Percentiles rank a stretch among this genome's conserved stretches.
phyloP scores from a whole-genome alignment of 1,140 invertebrate genomes.

The Halictus rubicundus region DNA sequence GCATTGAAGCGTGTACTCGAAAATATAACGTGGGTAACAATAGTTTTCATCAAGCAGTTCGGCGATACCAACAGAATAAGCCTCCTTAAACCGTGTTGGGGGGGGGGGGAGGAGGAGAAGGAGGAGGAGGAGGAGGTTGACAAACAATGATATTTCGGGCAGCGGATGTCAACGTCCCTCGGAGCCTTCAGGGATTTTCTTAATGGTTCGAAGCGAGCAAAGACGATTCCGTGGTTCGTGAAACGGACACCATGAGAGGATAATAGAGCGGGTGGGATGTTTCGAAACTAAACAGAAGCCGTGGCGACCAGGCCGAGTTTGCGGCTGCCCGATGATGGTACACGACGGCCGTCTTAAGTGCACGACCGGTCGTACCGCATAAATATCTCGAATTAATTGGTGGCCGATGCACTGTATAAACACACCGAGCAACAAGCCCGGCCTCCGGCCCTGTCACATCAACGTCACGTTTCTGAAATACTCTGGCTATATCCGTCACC shows the following conservation, averaged over 20 bases:
- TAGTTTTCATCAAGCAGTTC: no score
- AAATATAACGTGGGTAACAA: no score
- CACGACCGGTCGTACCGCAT: conserved; percentile 16
- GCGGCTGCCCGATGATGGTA: not conserved
- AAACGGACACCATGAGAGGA: not conserved
- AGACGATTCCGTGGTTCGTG: not conserved
- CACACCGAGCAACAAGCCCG: conserved; percentile 39
- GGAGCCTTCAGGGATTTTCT: not conserved
- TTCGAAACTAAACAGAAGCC: conserved; percentile 7
- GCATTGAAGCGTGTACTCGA: no score
- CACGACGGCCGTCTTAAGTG: not conserved
- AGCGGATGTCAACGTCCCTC: no score
- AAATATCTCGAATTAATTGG: conserved; percentile 68
- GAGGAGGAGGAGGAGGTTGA: no score
- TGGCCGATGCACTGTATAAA: conserved; percentile 55
- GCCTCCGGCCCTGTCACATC: conserved; percentile 66
- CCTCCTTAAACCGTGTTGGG: no score
- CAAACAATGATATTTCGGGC: no score
- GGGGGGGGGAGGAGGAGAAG: no score
- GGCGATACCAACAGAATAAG: no score
- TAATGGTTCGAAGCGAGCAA: not conserved
- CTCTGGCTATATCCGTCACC: conserved; percentile 70
- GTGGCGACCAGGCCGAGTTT: not conserved
- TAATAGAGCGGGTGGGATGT: not conserved
- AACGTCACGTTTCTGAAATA: conserved; percentile 74